Conservation (phyloP, 2,797 vertebrate species). For the Peromyscus aztecus region DNA sequence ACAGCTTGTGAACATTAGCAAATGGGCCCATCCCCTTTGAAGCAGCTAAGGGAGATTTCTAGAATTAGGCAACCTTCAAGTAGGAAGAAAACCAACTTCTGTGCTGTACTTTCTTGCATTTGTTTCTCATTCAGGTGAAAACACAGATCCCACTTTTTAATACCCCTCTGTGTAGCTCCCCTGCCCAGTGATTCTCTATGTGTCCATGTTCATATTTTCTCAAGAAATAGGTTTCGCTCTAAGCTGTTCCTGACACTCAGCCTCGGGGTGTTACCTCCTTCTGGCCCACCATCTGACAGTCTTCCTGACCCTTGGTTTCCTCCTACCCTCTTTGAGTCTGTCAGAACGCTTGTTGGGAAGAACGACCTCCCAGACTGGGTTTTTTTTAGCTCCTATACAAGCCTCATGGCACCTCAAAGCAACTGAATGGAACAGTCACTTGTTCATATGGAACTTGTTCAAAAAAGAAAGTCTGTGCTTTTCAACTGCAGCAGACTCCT, state of each 20-base stretch:
- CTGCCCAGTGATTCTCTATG: not conserved
- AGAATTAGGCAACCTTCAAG: not conserved
- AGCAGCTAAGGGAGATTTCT: not conserved
- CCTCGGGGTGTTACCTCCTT: slow-evolving; percentile 48
- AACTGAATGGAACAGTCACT: slow-evolving; percentile 11
- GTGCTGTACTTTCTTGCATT: not conserved
- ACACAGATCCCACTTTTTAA: not conserved
- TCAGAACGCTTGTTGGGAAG: not conserved
- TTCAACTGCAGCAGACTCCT: not conserved
- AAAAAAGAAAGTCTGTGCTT: not conserved
- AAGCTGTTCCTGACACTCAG: slow-evolving; percentile 4
- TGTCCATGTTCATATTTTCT: not conserved
- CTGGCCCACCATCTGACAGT: slow-evolving; percentile 59
- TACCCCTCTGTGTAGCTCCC: not conserved
- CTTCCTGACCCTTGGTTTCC: not conserved
- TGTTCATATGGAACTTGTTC: not conserved
- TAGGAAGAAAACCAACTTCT: slow-evolving; percentile 22
- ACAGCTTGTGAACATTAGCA: not conserved
- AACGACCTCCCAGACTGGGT: not conserved
- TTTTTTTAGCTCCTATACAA: not conserved
- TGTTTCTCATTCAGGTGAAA: slow-evolving; percentile 15
- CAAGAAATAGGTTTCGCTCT: not conserved
- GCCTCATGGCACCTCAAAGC: not conserved
- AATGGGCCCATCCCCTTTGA: not conserved
- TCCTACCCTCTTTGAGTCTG: not conserved